Percentiles rank a stretch among this genome's conserved stretches.
Conservation (phyloP, 2,113 vertebrate genomes). For the Vanacampus margaritifer region DNA sequence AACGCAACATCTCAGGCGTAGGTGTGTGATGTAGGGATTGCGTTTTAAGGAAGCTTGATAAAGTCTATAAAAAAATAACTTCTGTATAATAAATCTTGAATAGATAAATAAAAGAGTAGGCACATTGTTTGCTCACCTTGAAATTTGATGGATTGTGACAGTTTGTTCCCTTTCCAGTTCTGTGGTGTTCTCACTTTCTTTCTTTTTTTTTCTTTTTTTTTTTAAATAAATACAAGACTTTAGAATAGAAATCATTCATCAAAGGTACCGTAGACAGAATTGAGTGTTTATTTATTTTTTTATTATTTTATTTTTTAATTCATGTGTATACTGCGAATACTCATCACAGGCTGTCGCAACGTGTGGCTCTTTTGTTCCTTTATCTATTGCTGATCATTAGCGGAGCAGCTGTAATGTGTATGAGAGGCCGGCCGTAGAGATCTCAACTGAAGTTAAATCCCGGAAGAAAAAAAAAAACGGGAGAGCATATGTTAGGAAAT, state of each 20-base stretch:
- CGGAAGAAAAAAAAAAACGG: neutral
- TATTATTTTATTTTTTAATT: neutral
- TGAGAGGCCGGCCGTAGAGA: conserved; percentile 13
- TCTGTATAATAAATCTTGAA: neutral
- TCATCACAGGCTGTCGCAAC: neutral
- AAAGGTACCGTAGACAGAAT: neutral
- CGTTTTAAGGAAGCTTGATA: no score
- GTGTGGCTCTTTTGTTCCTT: conserved; percentile 1
- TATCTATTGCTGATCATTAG: conserved; percentile 19
- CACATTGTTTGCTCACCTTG: neutral
- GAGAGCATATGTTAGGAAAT: conserved; percentile 54
- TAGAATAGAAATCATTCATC: neutral
- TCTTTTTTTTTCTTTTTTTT: no score
- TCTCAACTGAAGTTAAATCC: conserved; percentile 20
- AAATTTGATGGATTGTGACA: neutral
- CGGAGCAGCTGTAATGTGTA: conserved; percentile 12
- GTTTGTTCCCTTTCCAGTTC: neutral
- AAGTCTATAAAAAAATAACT: neutral
- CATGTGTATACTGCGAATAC: neutral
- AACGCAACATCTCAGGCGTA: no score
- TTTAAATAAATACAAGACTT: neutral
- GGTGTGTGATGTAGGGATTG: no score
- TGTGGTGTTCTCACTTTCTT: neutral
- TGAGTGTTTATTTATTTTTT: neutral
- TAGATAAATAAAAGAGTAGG: neutral